These are phyloP conservation scores for Mesocricetus auratus DNA, from an alignment of 2,113 vertebrate genomes.

Conservation along the genomic window DNA sequence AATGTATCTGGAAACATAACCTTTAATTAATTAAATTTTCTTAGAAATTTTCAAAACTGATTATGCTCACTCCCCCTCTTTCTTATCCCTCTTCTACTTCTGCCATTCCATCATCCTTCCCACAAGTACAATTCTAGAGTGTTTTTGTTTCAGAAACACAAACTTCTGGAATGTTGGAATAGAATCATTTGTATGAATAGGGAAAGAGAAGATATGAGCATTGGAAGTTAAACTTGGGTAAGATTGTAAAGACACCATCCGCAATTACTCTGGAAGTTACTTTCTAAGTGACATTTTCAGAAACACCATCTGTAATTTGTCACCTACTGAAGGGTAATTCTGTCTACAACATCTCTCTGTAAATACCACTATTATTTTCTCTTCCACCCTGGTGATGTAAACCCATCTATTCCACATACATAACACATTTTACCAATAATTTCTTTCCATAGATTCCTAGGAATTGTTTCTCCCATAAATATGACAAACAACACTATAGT, in stretches of 20 bases:
- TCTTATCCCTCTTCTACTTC: too few species aligned
- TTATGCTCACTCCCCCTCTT: too few species aligned
- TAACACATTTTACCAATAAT: background rate
- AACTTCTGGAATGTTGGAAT: background rate
- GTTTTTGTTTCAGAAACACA: background rate
- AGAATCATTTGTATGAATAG: background rate
- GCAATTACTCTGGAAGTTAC: background rate
- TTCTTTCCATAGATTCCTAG: background rate
- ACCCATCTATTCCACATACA: too few species aligned
- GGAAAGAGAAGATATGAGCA: background rate
- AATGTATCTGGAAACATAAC: too few species aligned
- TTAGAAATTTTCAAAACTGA: background rate
- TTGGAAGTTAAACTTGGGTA: too few species aligned
- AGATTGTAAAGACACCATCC: too few species aligned
- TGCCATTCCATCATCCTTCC: too few species aligned
- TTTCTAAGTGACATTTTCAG: background rate
- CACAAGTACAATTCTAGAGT: too few species aligned
- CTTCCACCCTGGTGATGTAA: background rate
- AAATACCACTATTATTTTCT: background rate
- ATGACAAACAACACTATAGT: background rate
- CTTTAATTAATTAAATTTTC: background rate
- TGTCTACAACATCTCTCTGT: background rate
- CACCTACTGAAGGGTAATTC: background rate
- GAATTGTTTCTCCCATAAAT: background rate
- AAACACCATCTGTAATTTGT: background rate